A percentile compares a stretch with the other conserved stretches of the same genome.
These are phyloP conservation scores for Phyllopteryx taeniolatus DNA, from an alignment of 2,113 vertebrate genomes.

Conservation along the genomic window DNA sequence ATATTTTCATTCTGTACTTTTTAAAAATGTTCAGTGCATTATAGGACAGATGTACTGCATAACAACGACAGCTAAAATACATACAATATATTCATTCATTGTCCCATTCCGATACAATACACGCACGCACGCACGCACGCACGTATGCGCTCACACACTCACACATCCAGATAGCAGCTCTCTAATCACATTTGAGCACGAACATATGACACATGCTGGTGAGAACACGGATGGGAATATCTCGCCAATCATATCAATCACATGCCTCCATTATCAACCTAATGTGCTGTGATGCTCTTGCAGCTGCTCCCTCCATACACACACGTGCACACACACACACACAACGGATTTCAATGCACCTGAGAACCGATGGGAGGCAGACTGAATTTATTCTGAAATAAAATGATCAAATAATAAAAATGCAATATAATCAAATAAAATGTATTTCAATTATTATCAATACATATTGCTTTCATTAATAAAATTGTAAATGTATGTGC, in stretches of 20 bases:
- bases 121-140: not conserved
- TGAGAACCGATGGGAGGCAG: not conserved
- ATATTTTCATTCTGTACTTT: too few species aligned
- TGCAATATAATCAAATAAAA: too few species aligned
- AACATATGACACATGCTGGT: slow-evolving; percentile 49
- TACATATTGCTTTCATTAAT: too few species aligned
- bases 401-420: too few species aligned
- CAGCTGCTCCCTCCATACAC: slow-evolving; percentile 48
- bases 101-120: not conserved
- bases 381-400: not conserved
- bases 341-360: not conserved
- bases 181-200: slow-evolving; percentile 47
- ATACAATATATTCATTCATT: too few species aligned
- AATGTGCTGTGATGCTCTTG: slow-evolving; percentile 39
- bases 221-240: slow-evolving; percentile 46
- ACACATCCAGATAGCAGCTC: too few species aligned
- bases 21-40: not conserved
- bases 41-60: too few species aligned
- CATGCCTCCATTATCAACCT: slow-evolving; percentile 36
- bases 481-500: too few species aligned
- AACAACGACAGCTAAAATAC: too few species aligned
- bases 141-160: not conserved
- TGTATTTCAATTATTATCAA: too few species aligned
- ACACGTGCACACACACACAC: slow-evolving; percentile 20
- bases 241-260: slow-evolving; percentile 40